Evolutionary conservation across 2,113 vertebrate genomes (phyloP).

Genomic region (Diadophis punctatus): DNA sequence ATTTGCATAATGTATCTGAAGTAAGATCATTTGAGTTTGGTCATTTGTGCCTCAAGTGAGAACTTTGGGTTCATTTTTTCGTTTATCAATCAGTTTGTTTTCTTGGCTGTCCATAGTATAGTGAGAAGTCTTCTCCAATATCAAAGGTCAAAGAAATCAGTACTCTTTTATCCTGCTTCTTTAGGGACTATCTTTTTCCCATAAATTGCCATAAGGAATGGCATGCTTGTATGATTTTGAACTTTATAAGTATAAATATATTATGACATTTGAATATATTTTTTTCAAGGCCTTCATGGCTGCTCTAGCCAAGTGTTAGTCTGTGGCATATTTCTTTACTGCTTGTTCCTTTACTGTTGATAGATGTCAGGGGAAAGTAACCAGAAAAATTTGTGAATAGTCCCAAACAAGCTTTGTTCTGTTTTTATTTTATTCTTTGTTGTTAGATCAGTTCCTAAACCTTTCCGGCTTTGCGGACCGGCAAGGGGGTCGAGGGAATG

Average conservation of each 20-base stretch:
- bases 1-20: background rate
- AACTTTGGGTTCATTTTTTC: background rate
- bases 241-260: background rate
- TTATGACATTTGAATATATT: background rate
- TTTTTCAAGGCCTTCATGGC: background rate
- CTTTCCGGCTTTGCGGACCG: background rate
- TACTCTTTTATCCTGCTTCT: background rate
- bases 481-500: background rate
- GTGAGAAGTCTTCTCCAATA: background rate
- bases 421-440: too few species aligned
- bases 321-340: background rate
- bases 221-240: background rate
- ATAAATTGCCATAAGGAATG: background rate
- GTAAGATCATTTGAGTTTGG: background rate
- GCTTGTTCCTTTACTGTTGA: background rate
- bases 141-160: background rate
- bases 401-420: too few species aligned
- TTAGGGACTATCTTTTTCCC: background rate
- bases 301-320: background rate
- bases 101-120: background rate
- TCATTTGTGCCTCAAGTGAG: background rate
- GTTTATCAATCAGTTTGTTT: background rate
- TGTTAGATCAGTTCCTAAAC: background rate
- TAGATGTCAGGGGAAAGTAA: too few species aligned
- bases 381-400: too few species aligned